Evolutionary conservation across 2,797 vertebrate species (phyloP).

Genomic region (Emydoidea blandingii): DNA sequence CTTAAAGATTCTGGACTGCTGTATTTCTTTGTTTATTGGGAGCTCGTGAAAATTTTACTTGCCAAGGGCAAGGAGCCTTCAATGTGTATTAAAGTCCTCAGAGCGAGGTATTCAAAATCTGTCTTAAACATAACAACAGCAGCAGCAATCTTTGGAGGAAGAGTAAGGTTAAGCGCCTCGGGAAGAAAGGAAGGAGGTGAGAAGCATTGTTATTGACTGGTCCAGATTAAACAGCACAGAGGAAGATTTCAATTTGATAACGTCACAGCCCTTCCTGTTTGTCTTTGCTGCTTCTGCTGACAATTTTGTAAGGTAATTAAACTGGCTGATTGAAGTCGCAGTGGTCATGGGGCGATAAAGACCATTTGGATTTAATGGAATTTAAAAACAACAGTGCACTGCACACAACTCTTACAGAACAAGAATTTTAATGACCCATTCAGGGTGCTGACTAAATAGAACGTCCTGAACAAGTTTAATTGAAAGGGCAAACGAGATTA

Average conservation of each 20-base stretch:
- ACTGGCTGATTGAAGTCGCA: slow-evolving; percentile 88
- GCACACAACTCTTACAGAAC: slow-evolving; percentile 83
- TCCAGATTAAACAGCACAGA: slow-evolving; percentile 81
- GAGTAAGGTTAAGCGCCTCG: slow-evolving; percentile 79
- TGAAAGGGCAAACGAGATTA: slow-evolving; percentile 87
- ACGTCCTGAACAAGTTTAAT: slow-evolving; percentile 84
- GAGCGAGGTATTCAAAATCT: slow-evolving; percentile 52
- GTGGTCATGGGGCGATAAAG: slow-evolving; percentile 87
- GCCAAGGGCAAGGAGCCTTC: slow-evolving; percentile 58
- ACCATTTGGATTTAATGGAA: slow-evolving; percentile 89
- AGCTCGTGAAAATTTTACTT: slow-evolving; percentile 50
- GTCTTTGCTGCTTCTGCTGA: slow-evolving; percentile 83
- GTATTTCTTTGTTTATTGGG: slow-evolving; percentile 44
- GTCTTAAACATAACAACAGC: slow-evolving; percentile 56
- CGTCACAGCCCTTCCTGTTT: slow-evolving; percentile 82
- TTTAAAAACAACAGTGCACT: slow-evolving; percentile 85
- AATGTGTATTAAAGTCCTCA: slow-evolving; percentile 45
- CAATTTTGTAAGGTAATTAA: slow-evolving; percentile 89
- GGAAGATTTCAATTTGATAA: slow-evolving; percentile 88
- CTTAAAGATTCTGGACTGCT: neutral
- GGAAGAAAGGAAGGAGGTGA: slow-evolving; percentile 73
- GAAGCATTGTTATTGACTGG: slow-evolving; percentile 81
- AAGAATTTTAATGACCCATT: slow-evolving; percentile 87
- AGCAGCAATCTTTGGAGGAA: slow-evolving; percentile 70
- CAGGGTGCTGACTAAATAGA: slow-evolving; percentile 86